Conservation (phyloP, 2,888 invertebrate genomes). For the Trichacis sp. region DNA sequence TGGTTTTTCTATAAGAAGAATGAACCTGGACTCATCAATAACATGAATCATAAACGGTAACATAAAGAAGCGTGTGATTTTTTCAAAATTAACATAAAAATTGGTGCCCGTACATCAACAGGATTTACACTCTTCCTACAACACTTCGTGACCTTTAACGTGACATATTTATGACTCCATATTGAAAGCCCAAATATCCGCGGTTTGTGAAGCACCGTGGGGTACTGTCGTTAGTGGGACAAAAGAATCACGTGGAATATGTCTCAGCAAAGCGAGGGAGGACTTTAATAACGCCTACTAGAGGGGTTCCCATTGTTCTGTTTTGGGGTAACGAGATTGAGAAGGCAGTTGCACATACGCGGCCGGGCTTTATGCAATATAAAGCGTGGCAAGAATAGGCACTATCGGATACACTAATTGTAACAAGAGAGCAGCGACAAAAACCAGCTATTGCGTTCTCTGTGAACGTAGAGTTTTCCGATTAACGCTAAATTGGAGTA, state of each 20-base stretch:
- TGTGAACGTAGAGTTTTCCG: no score
- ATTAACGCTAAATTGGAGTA: no score
- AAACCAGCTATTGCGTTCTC: background rate
- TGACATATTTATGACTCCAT: conserved; percentile 48
- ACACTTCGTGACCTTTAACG: conserved; percentile 6
- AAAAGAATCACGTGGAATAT: conserved; percentile 50
- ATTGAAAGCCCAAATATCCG: conserved; percentile 46
- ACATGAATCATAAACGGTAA: no score
- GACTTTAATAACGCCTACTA: conserved; percentile 37
- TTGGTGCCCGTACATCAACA: no score
- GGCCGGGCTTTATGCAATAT: conserved; percentile 5
- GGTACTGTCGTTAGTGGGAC: conserved; percentile 29
- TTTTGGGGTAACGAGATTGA: conserved; percentile 34
- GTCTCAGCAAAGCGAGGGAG: conserved; percentile 38
- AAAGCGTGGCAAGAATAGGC: no score
- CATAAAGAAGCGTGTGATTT: no score
- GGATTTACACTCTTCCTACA: no score
- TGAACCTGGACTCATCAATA: no score
- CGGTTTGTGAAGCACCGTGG: conserved; percentile 39
- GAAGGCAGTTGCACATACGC: conserved; percentile 15
- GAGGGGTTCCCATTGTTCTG: conserved; percentile 41
- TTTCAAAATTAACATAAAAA: no score
- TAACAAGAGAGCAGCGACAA: background rate
- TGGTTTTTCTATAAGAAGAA: no score
- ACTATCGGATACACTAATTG: background rate